Evolutionary conservation across 1,140 invertebrate genomes (phyloP).

Genomic region (Lordiphosa collinella): DNA sequence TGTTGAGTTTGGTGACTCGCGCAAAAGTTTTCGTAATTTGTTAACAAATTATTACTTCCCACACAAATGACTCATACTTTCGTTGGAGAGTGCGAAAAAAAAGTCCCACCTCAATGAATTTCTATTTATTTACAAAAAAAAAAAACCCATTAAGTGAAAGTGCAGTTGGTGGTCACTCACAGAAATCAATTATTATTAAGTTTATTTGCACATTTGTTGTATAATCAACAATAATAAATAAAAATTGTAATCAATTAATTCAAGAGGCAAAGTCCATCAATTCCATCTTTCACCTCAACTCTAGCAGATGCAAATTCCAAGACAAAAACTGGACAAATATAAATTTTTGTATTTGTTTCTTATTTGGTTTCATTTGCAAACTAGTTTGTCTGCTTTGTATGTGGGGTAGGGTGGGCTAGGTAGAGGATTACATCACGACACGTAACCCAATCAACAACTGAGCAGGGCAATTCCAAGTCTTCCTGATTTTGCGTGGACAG

Average conservation of each 20-base stretch:
- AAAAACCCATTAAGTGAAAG: conserved; percentile 52
- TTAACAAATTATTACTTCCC: background rate
- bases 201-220: conserved; percentile 33
- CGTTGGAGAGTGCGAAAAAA: background rate
- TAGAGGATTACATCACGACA: conserved; percentile 6
- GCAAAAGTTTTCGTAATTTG: too few relatives aligned
- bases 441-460: conserved; percentile 3
- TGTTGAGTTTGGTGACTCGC: too few relatives aligned
- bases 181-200: conserved; percentile 32
- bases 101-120: conserved; percentile 8
- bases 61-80: conserved; percentile 2
- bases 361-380: too few relatives aligned
- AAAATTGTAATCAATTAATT: conserved; percentile 8
- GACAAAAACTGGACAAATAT: too few relatives aligned
- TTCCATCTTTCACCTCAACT: too few relatives aligned
- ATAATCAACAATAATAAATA: conserved; percentile 29
- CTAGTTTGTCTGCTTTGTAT: background rate
- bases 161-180: conserved; percentile 28
- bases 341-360: too few relatives aligned
- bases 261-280: background rate
- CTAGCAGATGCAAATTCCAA: too few relatives aligned
- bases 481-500: conserved; percentile 69
- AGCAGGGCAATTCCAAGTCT: conserved; percentile 3
- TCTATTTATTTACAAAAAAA: conserved; percentile 36
- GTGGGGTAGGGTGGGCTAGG: too few relatives aligned